These are phyloP conservation scores for Holotrichia oblita DNA, from an alignment of 1,140 invertebrate genomes.

Conservation along the genomic window DNA sequence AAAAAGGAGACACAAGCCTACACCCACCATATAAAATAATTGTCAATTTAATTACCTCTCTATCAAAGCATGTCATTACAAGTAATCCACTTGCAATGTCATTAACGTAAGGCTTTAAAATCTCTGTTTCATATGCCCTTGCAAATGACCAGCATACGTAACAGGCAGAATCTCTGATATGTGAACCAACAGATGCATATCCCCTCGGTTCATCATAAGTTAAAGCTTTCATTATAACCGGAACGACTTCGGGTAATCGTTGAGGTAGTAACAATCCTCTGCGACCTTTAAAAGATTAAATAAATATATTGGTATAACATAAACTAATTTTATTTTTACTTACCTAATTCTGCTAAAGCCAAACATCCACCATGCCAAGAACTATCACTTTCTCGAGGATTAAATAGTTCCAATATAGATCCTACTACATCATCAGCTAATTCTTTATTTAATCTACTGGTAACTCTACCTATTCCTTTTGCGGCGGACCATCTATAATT, in stretches of 20 bases:
- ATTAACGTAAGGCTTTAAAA: conserved; percentile 85
- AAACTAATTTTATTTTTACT: conserved; percentile 34
- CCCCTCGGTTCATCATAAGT: conserved; percentile 93
- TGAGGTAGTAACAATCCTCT: conserved; percentile 87
- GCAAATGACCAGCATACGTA: conserved; percentile 99
- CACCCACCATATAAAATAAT: neutral
- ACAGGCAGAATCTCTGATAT: conserved; percentile 96
- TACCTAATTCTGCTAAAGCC: conserved; percentile 94
- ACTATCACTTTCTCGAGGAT: conserved; percentile 81
- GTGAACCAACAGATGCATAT: conserved; percentile 85
- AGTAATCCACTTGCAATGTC: conserved; percentile 83
- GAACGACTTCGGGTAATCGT: conserved; percentile 83
- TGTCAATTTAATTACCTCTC: conserved; percentile 73
- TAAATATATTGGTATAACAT: no score
- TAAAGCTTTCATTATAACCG: conserved; percentile 81
- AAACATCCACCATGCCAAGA: conserved; percentile 97
- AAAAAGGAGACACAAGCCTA: no score
- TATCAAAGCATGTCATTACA: conserved; percentile 91
- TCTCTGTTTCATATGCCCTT: conserved; percentile 88
- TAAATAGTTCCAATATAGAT: conserved; percentile 87
- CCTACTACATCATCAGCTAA: conserved; percentile 93
- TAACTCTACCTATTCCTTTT: conserved; percentile 94
- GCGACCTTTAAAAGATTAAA: conserved; percentile 68
- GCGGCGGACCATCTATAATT: conserved; percentile 88
- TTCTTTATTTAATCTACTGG: conserved; percentile 84